Evolutionary conservation across 2,888 invertebrate species (phyloP), one percentile per base, ranked within the genome.

Genomic region (Trisateles emortualis): DNA sequence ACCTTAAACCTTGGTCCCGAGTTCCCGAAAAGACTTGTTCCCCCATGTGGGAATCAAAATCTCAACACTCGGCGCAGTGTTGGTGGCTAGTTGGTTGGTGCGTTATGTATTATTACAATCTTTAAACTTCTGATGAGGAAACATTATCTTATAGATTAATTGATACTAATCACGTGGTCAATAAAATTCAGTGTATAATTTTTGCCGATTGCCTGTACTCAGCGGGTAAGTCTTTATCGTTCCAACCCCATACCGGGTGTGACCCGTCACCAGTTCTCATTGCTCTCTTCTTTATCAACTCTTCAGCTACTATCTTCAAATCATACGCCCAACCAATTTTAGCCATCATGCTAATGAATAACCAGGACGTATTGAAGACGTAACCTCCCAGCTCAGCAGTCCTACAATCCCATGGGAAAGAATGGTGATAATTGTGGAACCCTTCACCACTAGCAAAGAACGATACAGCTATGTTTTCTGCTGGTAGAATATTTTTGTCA

Each of bases 401-500:
- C 10, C 66, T 52, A 19, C 78, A 78, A 33, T 79, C 79, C 71
- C 73, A 79, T 0, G 81, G 81, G 36, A 72, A 81, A 8, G 70
- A 69, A 35, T 81, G 81, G 51, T 81, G 81, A 48, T 75, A 81
- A 22, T 80, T 82, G 30, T 81, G 81, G 52, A 76, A 80, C 0
- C 79, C 81, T 55, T 80, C 80, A 2, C 81, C 81, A 14, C 56
- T 6, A 2, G 53, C 17, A 3, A 64, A 9, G 0, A 63, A 26
- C 6, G 59, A 56, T 3, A 59, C 22, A 2, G 26, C 0, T 29
- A 49, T 56, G 3, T 22, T 39, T 32, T 64, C 55, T 0, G 10
- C 42, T 10, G 64, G 47, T 10, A 4, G 6, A 0, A 64, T 64
- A 2, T 51, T 8, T 6, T 59, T 53, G 5, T 64, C 63, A 4